Conservation (phyloP, 2,888 invertebrate species). For the Cremastinae sp. region DNA sequence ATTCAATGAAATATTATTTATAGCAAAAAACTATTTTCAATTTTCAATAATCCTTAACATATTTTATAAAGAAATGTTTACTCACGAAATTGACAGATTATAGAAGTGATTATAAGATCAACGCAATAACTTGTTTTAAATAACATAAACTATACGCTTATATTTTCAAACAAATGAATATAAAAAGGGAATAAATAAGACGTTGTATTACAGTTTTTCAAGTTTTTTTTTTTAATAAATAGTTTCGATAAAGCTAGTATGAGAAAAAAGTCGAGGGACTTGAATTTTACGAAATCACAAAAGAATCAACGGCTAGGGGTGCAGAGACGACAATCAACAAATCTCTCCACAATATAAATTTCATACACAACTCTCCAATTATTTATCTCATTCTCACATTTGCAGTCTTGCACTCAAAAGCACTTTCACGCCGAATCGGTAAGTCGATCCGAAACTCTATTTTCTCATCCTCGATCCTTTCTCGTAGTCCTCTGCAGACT, state of each 20-base stretch:
- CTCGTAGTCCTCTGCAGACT: not conserved
- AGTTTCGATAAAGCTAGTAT: constrained; percentile 48
- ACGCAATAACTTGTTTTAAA: too few species aligned
- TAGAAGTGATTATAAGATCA: too few species aligned
- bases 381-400: constrained; percentile 25
- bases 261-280: constrained; percentile 38
- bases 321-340: constrained; percentile 29
- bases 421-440: constrained; percentile 13
- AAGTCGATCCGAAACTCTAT: constrained; percentile 15
- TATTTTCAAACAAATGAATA: too few species aligned
- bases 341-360: constrained; percentile 31
- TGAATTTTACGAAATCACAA: constrained; percentile 43
- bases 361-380: constrained; percentile 8
- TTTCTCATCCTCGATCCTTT: not conserved
- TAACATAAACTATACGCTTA: too few species aligned
- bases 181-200: too few species aligned
- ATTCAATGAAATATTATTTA: too few species aligned
- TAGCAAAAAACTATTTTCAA: too few species aligned
- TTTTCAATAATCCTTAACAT: too few species aligned
- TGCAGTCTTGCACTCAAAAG: constrained; percentile 30
- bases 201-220: constrained; percentile 10
- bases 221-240: constrained; percentile 58
- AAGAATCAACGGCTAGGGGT: constrained; percentile 50
- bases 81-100: too few species aligned
- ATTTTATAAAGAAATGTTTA: too few species aligned